Evolutionary conservation across 1,140 invertebrate genomes (phyloP).

Genomic region (roundworm (Caenorhabditis elegans)): DNA sequence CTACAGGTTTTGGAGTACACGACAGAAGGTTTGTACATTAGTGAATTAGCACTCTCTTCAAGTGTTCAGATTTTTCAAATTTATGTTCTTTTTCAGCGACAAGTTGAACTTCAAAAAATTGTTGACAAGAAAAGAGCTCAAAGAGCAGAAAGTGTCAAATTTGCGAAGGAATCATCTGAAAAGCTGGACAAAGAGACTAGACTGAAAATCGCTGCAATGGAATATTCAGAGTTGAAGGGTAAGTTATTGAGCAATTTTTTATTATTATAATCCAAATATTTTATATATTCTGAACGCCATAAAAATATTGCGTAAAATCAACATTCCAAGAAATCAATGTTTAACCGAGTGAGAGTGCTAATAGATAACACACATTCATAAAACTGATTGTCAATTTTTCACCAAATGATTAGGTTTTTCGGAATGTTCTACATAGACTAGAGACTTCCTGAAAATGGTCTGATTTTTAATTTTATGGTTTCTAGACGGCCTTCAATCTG

Average conservation of each 20-base stretch:
- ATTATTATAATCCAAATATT: background rate
- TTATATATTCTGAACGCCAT: background rate
- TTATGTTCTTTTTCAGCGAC: conserved; percentile 29
- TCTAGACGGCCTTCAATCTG: conserved; percentile 43
- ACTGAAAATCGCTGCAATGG: background rate
- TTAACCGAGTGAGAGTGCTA: too few relatives aligned
- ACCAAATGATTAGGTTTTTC: too few relatives aligned
- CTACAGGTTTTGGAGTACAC: conserved; percentile 5
- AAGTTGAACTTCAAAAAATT: conserved; percentile 13
- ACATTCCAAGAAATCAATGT: too few relatives aligned
- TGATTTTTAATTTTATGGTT: conserved; percentile 1
- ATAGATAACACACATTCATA: too few relatives aligned
- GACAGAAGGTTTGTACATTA: too few relatives aligned
- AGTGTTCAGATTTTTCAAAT: too few relatives aligned
- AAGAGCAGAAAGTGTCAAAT: conserved; percentile 20
- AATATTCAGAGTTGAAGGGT: conserved; percentile 14
- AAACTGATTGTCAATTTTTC: too few relatives aligned
- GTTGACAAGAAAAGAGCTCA: background rate
- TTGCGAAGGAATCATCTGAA: background rate
- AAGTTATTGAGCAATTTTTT: background rate
- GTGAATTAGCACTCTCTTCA: too few relatives aligned
- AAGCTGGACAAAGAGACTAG: background rate
- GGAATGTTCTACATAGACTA: too few relatives aligned
- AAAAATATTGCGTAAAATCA: too few relatives aligned
- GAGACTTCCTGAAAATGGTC: too few relatives aligned